Percentiles rank a stretch among this genome's conserved stretches.
These are phyloP conservation scores for Plagodis dolabraria DNA, from an alignment of 2,888 invertebrate genomes.

Conservation along the genomic window DNA sequence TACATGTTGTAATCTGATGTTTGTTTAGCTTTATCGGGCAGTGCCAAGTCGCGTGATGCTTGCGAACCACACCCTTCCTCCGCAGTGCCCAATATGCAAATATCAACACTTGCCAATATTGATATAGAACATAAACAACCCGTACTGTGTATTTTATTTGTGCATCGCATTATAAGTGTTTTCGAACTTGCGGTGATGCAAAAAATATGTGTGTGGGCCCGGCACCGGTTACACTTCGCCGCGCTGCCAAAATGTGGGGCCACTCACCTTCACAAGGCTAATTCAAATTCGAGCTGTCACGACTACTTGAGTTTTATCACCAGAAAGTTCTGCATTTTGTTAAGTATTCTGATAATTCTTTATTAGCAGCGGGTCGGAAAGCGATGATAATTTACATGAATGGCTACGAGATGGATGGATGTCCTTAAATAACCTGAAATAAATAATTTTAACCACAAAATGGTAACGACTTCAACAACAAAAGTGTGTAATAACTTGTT, in stretches of 20 bases:
- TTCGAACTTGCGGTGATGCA: constrained; percentile 29
- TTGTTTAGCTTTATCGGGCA: constrained; percentile 51
- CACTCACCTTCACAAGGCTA: constrained; percentile 62
- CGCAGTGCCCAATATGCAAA: constrained; percentile 37
- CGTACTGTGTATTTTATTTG: constrained; percentile 10
- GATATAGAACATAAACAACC: constrained; percentile 15
- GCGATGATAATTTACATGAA: too few relatives aligned
- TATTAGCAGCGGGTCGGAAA: too few relatives aligned
- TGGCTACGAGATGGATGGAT: too few relatives aligned
- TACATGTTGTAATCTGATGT: constrained; percentile 6
- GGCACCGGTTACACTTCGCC: constrained; percentile 32
- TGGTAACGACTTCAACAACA: too few relatives aligned
- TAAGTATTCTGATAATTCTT: too few relatives aligned
- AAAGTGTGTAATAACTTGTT: too few relatives aligned
- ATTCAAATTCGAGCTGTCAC: constrained; percentile 36
- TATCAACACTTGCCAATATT: constrained; percentile 28
- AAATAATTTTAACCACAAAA: too few relatives aligned
- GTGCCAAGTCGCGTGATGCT: constrained; percentile 47
- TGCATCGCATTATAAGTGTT: constrained; percentile 9
- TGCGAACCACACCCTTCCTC: constrained; percentile 47
- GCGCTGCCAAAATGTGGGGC: constrained; percentile 44
- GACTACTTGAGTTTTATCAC: constrained; percentile 45
- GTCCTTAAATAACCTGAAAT: too few relatives aligned
- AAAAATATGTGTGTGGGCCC: constrained; percentile 25
- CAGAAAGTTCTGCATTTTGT: constrained; percentile 28